Conservation (phyloP, 2,797 vertebrate species). For the Thaleichthys pacificus region DNA sequence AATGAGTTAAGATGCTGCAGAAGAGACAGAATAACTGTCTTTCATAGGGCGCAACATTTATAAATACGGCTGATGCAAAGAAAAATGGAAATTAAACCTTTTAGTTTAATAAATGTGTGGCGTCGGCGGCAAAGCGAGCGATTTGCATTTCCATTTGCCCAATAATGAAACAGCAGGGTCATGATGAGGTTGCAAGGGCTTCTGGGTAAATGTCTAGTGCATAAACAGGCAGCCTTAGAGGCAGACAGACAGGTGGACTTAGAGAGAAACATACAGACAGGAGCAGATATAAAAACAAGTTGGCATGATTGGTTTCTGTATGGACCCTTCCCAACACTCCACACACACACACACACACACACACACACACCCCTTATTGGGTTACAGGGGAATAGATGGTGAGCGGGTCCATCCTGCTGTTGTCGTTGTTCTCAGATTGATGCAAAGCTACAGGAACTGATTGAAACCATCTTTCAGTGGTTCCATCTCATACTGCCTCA, state of each 20-base stretch:
- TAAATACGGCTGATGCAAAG: slow-evolving; percentile 99
- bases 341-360: slow-evolving; percentile 25
- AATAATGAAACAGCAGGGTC: slow-evolving; percentile 81
- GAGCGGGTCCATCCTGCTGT: slow-evolving; percentile 74
- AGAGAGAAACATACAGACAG: neutral
- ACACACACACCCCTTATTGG: slow-evolving; percentile 65
- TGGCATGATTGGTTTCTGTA: neutral
- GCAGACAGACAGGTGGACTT: slow-evolving; percentile 26
- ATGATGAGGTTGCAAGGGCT: slow-evolving; percentile 75
- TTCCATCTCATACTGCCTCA: slow-evolving; percentile 51
- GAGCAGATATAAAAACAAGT: neutral
- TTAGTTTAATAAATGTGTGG: slow-evolving; percentile 99
- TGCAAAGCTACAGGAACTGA: slow-evolving; percentile 73
- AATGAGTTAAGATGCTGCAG: slow-evolving; percentile 96
- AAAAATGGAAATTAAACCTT: slow-evolving; percentile 99
- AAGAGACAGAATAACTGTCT: slow-evolving; percentile 95
- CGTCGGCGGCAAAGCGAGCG: slow-evolving; percentile 85
- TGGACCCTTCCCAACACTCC: neutral
- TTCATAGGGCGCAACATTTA: slow-evolving; percentile 99
- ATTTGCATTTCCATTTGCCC: slow-evolving; percentile 98
- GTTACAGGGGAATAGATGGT: slow-evolving; percentile 78
- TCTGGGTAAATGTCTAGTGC: slow-evolving; percentile 4
- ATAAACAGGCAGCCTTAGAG: neutral
- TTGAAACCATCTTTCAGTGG: slow-evolving; percentile 79
- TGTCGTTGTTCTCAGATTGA: slow-evolving; percentile 77